Base-by-base conservation (phyloP, 2,797 vertebrate species). In the Bufotes viridis region DNA sequence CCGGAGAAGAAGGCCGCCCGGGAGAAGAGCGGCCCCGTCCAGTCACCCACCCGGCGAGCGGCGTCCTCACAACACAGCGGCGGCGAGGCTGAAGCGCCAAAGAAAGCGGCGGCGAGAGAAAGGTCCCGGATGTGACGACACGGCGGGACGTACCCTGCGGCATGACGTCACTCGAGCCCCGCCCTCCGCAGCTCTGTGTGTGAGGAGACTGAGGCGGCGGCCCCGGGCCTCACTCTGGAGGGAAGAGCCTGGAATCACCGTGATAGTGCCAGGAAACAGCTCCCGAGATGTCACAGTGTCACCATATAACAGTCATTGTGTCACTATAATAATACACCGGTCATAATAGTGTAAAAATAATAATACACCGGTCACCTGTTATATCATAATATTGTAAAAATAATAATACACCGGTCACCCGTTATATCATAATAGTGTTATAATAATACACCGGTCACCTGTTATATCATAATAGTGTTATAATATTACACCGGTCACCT, bases 201-300 rank as follows among this genome's bases (percentile, higher is more conserved):
- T 78, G 75, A 78, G 75, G 75, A 53, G 51, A 55, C 75, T 78
- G 72, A 75, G 72, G 75, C 75, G 51, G 75, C 75, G 75, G 75
- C 75, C 51, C 49, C 20, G 74, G 51, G 49, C 75, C 13, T 14
- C 75, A 78, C 49, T 55, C 22, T 24, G 74, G 20, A 11, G 22
- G 42, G 15, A n/a, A 13, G 20, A 4, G 70, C 1, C 12, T 29
- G 42, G 5, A 12, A 13, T 51, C 3, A 2, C 7, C 67, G 13
- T 26, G 26, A 70, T 15, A 70, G 67, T 17, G 67, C 1, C 26
- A 15, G 26, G 34, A 29, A 17, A 18, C 17, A 42, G 42, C 2
- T 20, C 12, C 15, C 1, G 17, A 15, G 17, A n/a, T 7, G 8
- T 63, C 2, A 67, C 63, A 24, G n/a, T 0, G 53, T 55, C 53